Conservation (phyloP, 1,140 invertebrate species). For the Homalodisca vitripennis region DNA sequence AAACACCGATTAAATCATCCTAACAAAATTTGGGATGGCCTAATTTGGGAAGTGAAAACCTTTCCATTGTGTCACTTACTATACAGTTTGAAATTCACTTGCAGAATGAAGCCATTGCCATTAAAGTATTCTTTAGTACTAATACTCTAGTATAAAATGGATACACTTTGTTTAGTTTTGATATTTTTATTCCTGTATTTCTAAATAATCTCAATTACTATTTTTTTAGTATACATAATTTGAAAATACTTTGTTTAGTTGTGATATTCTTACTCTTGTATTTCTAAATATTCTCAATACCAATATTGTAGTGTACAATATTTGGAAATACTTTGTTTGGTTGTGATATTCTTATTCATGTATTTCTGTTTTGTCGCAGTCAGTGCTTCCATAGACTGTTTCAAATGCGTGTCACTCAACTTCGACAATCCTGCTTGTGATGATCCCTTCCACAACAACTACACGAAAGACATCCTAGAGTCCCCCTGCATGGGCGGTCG, state of each 20-base stretch:
- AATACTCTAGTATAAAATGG: too few species aligned
- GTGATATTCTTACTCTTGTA: not conserved
- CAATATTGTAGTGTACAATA: not conserved
- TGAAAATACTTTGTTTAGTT: not conserved
- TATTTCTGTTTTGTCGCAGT: constrained; percentile 8
- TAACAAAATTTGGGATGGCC: too few species aligned
- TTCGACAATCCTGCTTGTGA: constrained; percentile 85
- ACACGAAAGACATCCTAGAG: constrained; percentile 77
- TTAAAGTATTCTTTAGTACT: too few species aligned
- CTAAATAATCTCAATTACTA: not conserved
- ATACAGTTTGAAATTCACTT: too few species aligned
- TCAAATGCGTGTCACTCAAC: constrained; percentile 93
- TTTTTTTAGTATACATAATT: not conserved
- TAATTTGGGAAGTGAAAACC: too few species aligned
- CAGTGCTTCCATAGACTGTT: constrained; percentile 76
- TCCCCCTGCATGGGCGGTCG: constrained; percentile 91
- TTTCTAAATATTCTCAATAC: not conserved
- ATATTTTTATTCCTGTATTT: not conserved
- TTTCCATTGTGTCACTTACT: too few species aligned
- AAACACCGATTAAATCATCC: too few species aligned
- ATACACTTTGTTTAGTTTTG: too few species aligned
- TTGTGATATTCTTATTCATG: not conserved
- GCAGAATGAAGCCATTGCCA: too few species aligned
- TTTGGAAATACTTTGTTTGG: not conserved
- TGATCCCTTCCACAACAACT: constrained; percentile 96